Percentiles rank a stretch among this genome's conserved stretches.
These are phyloP conservation scores for Chesias legatella DNA, from an alignment of 2,888 invertebrate genomes.

Conservation along the genomic window DNA sequence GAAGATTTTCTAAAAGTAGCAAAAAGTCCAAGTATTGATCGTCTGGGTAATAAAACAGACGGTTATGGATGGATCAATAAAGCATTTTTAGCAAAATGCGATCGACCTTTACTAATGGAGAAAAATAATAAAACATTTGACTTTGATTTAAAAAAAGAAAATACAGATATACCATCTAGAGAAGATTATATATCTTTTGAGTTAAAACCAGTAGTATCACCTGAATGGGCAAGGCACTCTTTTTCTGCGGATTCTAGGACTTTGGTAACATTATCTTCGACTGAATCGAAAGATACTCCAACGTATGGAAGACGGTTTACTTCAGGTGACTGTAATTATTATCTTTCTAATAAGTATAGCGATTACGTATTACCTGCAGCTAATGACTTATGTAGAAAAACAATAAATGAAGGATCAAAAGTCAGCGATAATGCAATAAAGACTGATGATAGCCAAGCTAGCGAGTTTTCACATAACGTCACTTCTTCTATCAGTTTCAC, in stretches of 20 bases:
- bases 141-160: constrained; percentile 45
- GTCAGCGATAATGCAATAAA: constrained; percentile 61
- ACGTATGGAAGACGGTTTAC: constrained; percentile 53
- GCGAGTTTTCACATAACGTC: constrained; percentile 73
- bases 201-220: constrained; percentile 37
- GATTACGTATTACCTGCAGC: constrained; percentile 65
- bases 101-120: constrained; percentile 44
- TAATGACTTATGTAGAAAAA: constrained; percentile 66
- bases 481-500: constrained; percentile 78
- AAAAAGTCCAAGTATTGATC: constrained; percentile 67
- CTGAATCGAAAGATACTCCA: constrained; percentile 56
- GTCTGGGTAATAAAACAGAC: constrained; percentile 70
- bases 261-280: constrained; percentile 56
- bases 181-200: constrained; percentile 39
- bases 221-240: constrained; percentile 60
- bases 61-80: constrained; percentile 77
- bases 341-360: constrained; percentile 65
- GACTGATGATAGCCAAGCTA: constrained; percentile 75
- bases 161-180: constrained; percentile 37
- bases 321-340: constrained; percentile 61
- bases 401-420: constrained; percentile 62
- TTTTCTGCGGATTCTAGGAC: constrained; percentile 63
- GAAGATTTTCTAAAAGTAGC: constrained; percentile 47
- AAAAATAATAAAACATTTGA: constrained; percentile 43
- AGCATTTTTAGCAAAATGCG: constrained; percentile 68